Conservation (phyloP, 2,888 invertebrate genomes). For the Caenorhabditis sp. region DNA sequence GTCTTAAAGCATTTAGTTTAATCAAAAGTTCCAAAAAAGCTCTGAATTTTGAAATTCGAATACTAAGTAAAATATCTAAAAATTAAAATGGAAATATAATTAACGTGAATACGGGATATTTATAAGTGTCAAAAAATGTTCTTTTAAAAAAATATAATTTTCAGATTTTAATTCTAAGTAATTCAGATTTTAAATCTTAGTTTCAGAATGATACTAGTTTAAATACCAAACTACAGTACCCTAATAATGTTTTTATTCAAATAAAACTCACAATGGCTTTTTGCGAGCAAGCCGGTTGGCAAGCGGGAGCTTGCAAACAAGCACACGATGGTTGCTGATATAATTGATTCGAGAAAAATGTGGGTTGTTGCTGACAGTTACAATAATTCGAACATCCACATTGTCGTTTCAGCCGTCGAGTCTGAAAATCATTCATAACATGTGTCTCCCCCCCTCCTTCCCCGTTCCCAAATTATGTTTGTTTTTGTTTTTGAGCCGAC, state of each 20-base stretch:
- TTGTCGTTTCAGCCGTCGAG: constrained; percentile 44
- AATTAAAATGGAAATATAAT: too few species aligned
- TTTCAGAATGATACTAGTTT: too few species aligned
- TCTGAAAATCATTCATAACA: constrained; percentile 30
- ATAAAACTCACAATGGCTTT: constrained; percentile 40
- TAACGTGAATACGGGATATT: too few species aligned
- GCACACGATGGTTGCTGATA: constrained; percentile 37
- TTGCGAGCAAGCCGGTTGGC: constrained; percentile 44
- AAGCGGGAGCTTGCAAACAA: constrained; percentile 48
- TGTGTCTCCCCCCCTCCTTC: background rate
- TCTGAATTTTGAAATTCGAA: background rate
- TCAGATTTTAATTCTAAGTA: too few species aligned
- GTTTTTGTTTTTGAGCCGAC: background rate
- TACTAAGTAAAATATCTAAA: too few species aligned
- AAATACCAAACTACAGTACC: too few species aligned
- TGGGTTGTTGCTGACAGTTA: constrained; percentile 47
- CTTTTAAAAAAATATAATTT: too few species aligned
- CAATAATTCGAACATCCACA: constrained; percentile 54
- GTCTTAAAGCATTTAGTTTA: too few species aligned
- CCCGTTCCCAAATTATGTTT: background rate
- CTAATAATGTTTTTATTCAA: too few species aligned
- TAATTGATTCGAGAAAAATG: constrained; percentile 21
- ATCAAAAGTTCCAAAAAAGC: too few species aligned
- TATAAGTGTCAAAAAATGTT: too few species aligned
- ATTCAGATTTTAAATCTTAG: too few species aligned